These are phyloP conservation scores for Coranthus polyacanthus DNA, from an alignment of 2,797 vertebrate species.

Conservation along the genomic window DNA sequence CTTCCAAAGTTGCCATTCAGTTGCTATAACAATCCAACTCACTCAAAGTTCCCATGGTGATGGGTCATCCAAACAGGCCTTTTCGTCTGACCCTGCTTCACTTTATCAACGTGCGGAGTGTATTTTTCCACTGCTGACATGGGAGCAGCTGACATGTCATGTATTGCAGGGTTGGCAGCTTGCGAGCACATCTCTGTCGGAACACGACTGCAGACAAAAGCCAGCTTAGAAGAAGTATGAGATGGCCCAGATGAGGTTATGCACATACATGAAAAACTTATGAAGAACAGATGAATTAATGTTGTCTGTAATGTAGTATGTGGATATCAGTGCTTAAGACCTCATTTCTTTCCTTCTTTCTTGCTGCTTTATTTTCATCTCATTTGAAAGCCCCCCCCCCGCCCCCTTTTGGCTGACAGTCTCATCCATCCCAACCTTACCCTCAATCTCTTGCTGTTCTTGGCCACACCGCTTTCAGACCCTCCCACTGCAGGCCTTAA, in stretches of 20 bases:
- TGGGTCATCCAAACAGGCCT: constrained; percentile 22
- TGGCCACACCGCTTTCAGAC: constrained; percentile 14
- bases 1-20: constrained; percentile 20
- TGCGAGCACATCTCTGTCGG: background rate
- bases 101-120: constrained; percentile 18
- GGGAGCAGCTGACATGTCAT: constrained; percentile 37
- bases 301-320: background rate
- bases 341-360: background rate
- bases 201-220: background rate
- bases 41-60: constrained; percentile 44
- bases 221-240: background rate
- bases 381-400: constrained; percentile 7
- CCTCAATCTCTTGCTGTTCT: constrained; percentile 5
- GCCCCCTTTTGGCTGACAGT: background rate
- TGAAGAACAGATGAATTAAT: background rate
- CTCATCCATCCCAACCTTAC: background rate
- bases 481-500: constrained; percentile 20
- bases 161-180: background rate
- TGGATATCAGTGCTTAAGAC: background rate
- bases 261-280: background rate
- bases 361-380: background rate
- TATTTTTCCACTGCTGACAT: constrained; percentile 40
- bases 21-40: constrained; percentile 21
- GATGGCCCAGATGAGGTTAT: background rate
- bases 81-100: constrained; percentile 17